phyloP scores from a whole-genome alignment of 2,113 vertebrate species.

The Rhegmatorhina hoffmannsi region DNA sequence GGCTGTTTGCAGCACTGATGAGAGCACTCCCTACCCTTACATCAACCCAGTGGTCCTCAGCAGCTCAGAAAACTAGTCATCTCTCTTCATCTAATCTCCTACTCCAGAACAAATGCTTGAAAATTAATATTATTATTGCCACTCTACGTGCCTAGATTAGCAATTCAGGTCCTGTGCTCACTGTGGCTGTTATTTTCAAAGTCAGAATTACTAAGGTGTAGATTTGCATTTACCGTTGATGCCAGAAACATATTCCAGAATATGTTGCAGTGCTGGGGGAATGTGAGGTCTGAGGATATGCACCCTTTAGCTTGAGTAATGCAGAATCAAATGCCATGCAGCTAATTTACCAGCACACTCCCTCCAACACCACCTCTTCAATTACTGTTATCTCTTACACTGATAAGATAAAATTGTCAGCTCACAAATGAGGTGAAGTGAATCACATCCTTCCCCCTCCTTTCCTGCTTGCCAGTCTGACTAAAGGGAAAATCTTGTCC shows the following conservation, averaged over 20 bases:
- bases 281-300: background rate
- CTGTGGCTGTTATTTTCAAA: background rate
- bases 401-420: background rate
- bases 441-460: background rate
- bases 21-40: background rate
- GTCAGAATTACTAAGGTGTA: background rate
- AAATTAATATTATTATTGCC: background rate
- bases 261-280: background rate
- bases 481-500: background rate
- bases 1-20: background rate
- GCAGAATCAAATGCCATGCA: background rate
- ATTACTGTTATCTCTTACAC: background rate
- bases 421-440: background rate
- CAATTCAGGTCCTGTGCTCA: background rate
- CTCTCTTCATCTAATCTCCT: background rate
- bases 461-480: background rate
- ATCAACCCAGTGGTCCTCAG: background rate
- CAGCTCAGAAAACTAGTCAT: background rate
- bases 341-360: background rate
- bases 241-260: background rate
- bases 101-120: background rate
- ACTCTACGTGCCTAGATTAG: background rate
- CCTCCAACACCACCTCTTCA: background rate
- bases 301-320: background rate
- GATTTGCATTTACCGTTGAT: background rate